Evolutionary conservation across 2,888 invertebrate genomes (phyloP).

Genomic region (Sesamia inferens): DNA sequence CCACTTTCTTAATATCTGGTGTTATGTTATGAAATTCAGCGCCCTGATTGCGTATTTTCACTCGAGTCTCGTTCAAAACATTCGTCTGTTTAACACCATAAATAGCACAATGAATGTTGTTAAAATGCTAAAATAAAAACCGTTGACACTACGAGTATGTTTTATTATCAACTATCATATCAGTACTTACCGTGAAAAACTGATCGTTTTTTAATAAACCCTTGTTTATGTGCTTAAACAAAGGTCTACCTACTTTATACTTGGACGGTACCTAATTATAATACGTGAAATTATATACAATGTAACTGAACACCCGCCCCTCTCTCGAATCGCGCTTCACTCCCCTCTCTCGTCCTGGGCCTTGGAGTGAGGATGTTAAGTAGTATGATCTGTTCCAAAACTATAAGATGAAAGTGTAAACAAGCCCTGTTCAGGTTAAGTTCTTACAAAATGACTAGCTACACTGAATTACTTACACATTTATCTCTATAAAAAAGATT

Average conservation of each 20-base stretch:
- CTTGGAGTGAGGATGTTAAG: neutral
- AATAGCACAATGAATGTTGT: too few species aligned
- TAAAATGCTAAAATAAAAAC: too few species aligned
- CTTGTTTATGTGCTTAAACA: neutral
- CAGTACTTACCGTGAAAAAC: neutral
- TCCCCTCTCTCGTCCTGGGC: neutral
- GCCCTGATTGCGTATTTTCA: too few species aligned
- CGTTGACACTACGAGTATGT: too few species aligned
- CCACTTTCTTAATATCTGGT: too few species aligned
- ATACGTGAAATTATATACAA: conserved; percentile 40
- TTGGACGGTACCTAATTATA: conserved; percentile 43
- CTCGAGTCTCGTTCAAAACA: too few species aligned
- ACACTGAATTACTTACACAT: neutral
- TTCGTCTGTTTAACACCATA: too few species aligned
- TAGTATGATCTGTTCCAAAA: neutral
- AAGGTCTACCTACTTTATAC: neutral
- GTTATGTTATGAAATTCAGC: neutral
- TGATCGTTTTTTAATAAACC: neutral
- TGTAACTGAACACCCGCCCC: conserved; percentile 41
- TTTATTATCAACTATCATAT: neutral
- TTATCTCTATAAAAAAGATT: neutral
- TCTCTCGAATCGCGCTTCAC: neutral
- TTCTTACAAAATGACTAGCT: neutral
- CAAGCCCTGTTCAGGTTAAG: neutral
- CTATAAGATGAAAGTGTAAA: neutral